Base-by-base conservation (phyloP, 2,113 vertebrate species). In the Eleginops maclovinus region DNA sequence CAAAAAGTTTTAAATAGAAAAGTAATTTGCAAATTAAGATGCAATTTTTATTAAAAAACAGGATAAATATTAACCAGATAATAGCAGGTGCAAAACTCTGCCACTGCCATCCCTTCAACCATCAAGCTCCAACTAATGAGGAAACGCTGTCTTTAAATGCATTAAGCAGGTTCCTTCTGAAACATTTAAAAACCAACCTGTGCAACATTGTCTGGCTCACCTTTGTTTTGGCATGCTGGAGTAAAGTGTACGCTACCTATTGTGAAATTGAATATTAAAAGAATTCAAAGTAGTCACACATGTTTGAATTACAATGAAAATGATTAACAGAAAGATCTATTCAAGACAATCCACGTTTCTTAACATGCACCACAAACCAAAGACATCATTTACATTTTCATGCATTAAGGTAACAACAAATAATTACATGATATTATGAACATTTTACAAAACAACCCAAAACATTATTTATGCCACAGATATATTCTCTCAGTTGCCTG, bases 211-310 rank as follows among this genome's bases (percentile, higher is more conserved):
- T 72, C 26, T n/a, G 26, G 59, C 88, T 90, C 79, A 86, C 83
- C 79, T 84, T 75, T 40, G 54, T 43, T 84, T 89, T 59, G 71
- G 68, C 75, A 80, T 88, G 72, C 74, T 77, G 12, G 21, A 74
- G 55, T n/a, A 83, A 46, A 86, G 76, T 53, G 62, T 50, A 47
- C 4, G 15, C 55, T 82, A 22, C 74, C 63, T 74, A 86, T 22
- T 64, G 62, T 67, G 44, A 58, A 75, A 75, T 51, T 49, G 43
- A 58, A 82, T 69, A 78, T 77, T 69, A 24, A 58, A 26, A 66
- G 41, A 53, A 51, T 70, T 77, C 24, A 81, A 28, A 67, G 3
- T 1, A 74, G 28, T 40, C n/a, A 60, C 61, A 77, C 4, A 43
- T 22, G 0, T 16, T 46, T 40, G 15, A 22, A 68, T 58, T 24